Conservation (phyloP, 2,113 vertebrate genomes). For the Amblyopsis rosae region DNA sequence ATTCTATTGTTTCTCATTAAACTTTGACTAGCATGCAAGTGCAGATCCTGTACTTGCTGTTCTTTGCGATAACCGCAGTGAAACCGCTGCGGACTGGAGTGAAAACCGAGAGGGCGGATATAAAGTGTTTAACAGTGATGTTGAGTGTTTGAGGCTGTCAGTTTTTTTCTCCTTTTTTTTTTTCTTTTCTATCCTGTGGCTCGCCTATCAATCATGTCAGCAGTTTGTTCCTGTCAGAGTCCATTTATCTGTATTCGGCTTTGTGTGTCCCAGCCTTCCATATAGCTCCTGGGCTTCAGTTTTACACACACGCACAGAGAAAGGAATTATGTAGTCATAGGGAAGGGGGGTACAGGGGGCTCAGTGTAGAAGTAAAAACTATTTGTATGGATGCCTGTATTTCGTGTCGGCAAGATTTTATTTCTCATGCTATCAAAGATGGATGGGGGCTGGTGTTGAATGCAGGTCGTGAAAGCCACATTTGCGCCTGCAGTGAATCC, state of each 20-base stretch:
- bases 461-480: too few species aligned
- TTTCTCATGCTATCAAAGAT: not conserved
- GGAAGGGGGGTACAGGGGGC: not conserved
- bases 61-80: slow-evolving; percentile 3
- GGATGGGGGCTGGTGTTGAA: not conserved
- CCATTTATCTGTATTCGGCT: slow-evolving; percentile 47
- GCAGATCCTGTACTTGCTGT: not conserved
- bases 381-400: slow-evolving; percentile 6
- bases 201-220: slow-evolving; percentile 49
- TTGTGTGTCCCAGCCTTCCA: slow-evolving; percentile 19
- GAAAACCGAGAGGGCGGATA: slow-evolving; percentile 36
- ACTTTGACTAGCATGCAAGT: slow-evolving; percentile 2
- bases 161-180: not conserved
- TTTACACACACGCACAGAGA: slow-evolving; percentile 43
- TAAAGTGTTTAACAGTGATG: slow-evolving; percentile 31
- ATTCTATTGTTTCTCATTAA: slow-evolving; percentile 3
- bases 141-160: slow-evolving; percentile 44
- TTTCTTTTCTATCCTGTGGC: slow-evolving; percentile 2
- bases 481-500: not conserved
- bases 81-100: slow-evolving; percentile 10
- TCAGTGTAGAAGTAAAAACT: not conserved
- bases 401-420: not conserved
- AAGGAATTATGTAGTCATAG: slow-evolving; percentile 22
- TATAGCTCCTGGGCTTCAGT: slow-evolving; percentile 42
- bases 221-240: slow-evolving; percentile 54